Base-by-base conservation (phyloP, 2,797 vertebrate species). In the Lepus oiostolus region DNA sequence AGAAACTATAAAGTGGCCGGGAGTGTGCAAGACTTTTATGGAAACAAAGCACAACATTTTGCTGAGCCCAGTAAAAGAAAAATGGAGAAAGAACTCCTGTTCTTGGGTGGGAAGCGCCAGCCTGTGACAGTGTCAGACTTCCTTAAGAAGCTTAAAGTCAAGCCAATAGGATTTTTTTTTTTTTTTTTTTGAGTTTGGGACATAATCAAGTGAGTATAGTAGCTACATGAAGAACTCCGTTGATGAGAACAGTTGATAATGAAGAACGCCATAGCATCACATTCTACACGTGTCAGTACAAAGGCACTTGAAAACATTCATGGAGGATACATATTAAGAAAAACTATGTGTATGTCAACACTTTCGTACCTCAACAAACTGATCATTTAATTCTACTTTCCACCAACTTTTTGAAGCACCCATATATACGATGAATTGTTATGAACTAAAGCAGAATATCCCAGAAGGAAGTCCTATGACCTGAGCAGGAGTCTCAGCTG, bases 11-110 rank as follows among this genome's bases (percentile, higher is more conserved):
- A 95, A 84, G 52, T 89, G 42, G 77, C 71, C 68, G 12, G 5
- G 85, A 94, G 85, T 75, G 75, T 72, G 28, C 1, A 79, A 91
- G 72, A 86, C 58, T 21, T 90, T 96, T 79, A 82, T 30, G 47
- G 22, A 17, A 88, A 77, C 87, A 62, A 65, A 87, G 7, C 50
- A 72, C 11, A 35, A 26, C 52, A 71, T 74, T 91, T 88, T 60
- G n/a, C 28, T 74, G 54, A 94, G 62, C 32, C 24, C 65, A 1
- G 35, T 42, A 75, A 89, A 94, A 81, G 62, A 88, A n/a, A 79
- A 50, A 81, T 91, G 74, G 79, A 26, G 32, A 92, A 85, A 76
- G 14, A 94, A 32, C 74, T 72, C 32, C 4, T 38, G 62, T 68
- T 88, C 76, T 94, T 30, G 74, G 38, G 32, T 22, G 0, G 71